These are phyloP conservation scores for Prunella fulvescens DNA, from an alignment of 2,113 vertebrate genomes.

Conservation along the genomic window DNA sequence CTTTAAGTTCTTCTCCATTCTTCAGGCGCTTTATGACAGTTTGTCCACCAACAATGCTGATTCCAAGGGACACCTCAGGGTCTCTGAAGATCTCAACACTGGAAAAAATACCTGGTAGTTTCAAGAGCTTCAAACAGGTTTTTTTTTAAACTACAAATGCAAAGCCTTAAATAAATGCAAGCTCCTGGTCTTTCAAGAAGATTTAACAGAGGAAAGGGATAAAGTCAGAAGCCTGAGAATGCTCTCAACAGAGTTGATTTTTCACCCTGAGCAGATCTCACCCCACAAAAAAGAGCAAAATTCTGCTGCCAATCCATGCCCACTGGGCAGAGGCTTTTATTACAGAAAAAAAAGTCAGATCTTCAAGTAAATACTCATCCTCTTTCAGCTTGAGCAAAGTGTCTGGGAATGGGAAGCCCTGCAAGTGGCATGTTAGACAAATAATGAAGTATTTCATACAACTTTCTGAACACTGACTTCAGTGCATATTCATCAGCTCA, in stretches of 20 bases:
- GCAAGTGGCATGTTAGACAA: not conserved
- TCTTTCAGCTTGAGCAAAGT: not conserved
- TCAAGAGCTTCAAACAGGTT: constrained; percentile 15
- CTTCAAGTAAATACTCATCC: not conserved
- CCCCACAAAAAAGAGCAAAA: not conserved
- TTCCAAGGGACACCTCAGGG: constrained; percentile 85
- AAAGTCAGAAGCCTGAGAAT: not conserved
- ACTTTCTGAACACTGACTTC: not conserved
- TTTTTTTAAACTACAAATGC: not conserved
- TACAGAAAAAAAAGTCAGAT: not conserved
- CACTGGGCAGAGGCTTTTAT: not conserved
- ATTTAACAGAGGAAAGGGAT: not conserved
- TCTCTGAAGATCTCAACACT: constrained; percentile 91
- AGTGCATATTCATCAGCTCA: not conserved
- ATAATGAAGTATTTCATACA: not conserved
- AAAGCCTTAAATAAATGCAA: not conserved
- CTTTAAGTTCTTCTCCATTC: constrained; percentile 96
- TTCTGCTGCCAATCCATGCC: not conserved
- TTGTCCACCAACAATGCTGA: constrained; percentile 96
- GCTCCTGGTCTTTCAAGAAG: constrained; percentile 12
- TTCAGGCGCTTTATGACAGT: constrained; percentile 92
- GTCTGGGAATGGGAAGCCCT: not conserved
- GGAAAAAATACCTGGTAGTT: not conserved
- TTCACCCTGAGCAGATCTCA: not conserved
- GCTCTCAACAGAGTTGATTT: not conserved